Evolutionary conservation across 1,140 invertebrate species (phyloP).

Genomic region (Bombus affinis): DNA sequence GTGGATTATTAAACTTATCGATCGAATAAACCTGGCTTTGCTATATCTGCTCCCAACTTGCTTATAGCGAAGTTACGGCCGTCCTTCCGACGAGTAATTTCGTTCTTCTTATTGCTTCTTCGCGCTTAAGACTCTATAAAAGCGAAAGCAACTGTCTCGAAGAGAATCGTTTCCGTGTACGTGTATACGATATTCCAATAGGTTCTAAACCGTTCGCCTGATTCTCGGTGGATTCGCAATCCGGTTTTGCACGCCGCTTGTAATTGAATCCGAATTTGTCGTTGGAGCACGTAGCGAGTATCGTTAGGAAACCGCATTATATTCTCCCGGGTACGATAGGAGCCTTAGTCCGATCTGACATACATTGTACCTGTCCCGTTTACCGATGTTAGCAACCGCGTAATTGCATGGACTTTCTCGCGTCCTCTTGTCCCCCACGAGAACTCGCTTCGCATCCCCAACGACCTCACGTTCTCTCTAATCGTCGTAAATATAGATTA

Average conservation of each 20-base stretch:
- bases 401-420: constrained; percentile 49
- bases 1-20: constrained; percentile 68
- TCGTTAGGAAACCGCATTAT: constrained; percentile 66
- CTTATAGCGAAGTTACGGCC: constrained; percentile 21
- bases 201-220: constrained; percentile 16
- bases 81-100: constrained; percentile 26
- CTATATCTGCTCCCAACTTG: constrained; percentile 10
- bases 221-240: constrained; percentile 7
- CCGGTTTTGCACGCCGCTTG: constrained; percentile 16
- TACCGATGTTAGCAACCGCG: constrained; percentile 50
- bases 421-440: not conserved
- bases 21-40: constrained; percentile 21
- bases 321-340: constrained; percentile 53
- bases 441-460: not conserved
- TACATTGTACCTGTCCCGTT: constrained; percentile 39
- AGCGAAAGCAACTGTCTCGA: not conserved
- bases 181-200: constrained; percentile 21
- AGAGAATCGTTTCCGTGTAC: not conserved
- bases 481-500: not conserved
- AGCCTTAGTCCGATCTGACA: constrained; percentile 41
- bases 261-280: constrained; percentile 66
- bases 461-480: not conserved
- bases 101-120: not conserved
- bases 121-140: not conserved
- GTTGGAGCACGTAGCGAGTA: constrained; percentile 42